phyloP scores from a whole-genome alignment of 2,888 invertebrate genomes.

The Caenorhabditis japonica region DNA sequence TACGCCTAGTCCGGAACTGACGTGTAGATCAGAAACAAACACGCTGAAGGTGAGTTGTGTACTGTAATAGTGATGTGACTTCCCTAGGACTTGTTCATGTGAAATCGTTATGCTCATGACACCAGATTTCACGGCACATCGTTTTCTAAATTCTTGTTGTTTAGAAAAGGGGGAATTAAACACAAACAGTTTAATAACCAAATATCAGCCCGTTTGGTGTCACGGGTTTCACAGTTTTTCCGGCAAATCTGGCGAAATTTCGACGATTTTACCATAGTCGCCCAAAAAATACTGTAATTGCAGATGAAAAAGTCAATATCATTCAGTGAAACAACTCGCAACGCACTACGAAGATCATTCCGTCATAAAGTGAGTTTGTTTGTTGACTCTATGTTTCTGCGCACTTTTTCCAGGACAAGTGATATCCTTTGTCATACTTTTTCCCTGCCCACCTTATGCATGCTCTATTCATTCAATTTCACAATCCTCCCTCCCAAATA shows the following conservation, averaged over 20 bases:
- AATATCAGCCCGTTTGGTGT: too few species aligned
- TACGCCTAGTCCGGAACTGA: slow-evolving; percentile 22
- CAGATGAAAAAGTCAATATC: slow-evolving; percentile 57
- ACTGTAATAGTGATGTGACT: too few species aligned
- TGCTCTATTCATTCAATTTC: too few species aligned
- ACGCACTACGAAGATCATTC: slow-evolving; percentile 41
- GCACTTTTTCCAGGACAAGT: slow-evolving; percentile 26
- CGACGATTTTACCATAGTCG: neutral
- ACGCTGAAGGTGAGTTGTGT: slow-evolving; percentile 3
- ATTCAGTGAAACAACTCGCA: slow-evolving; percentile 54
- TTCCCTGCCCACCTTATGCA: neutral
- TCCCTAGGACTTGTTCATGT: too few species aligned
- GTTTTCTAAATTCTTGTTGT: too few species aligned
- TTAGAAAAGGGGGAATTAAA: too few species aligned
- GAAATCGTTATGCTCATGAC: too few species aligned
- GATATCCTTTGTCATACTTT: slow-evolving; percentile 1
- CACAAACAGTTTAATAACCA: too few species aligned
- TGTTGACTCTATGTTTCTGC: too few species aligned
- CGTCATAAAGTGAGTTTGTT: slow-evolving; percentile 39
- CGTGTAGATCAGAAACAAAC: slow-evolving; percentile 16
- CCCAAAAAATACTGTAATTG: slow-evolving; percentile 7
- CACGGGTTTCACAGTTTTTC: neutral
- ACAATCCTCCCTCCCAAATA: too few species aligned
- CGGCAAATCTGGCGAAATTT: neutral
- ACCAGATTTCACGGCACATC: too few species aligned